Evolutionary conservation across 2,113 vertebrate species (phyloP), one percentile per base, ranked within the genome.

Genomic region (Phylloscopus whistleri): DNA sequence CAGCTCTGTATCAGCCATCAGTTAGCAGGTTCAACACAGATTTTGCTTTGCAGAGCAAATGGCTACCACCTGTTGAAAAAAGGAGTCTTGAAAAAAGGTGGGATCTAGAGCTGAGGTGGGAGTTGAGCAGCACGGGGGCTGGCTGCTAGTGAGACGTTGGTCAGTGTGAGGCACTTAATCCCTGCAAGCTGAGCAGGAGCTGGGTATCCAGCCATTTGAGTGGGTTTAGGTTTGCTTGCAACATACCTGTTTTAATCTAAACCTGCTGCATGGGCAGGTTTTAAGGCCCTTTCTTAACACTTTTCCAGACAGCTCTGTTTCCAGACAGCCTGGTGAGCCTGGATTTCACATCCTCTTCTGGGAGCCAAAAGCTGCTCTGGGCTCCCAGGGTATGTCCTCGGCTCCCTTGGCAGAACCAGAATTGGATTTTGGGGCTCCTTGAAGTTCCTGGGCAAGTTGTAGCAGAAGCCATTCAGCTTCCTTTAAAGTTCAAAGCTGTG

Each of bases 281-380:
- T 96, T 77, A 92, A 86, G 72, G 76, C 44, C 48, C 33, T 77
- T 84, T 68, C 68, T 68, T 88, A 88, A 37, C 0, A 0, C 35
- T 96, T 95, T 95, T 92, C 68, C 94, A 97, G 96, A 94, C 88
- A 90, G n/a, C n/a, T 87, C 37, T 91, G 89, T 90, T 95, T 94
- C 73, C 91, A 96, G 84, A 87, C 86, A 79, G 37, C 62, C 82
- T 16, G 6, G 23, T 69, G 43, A 93, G 39, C 63, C 46, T 93
- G 84, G 39, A 77, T 97, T 96, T 96, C 93, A 80, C 90, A 93
- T 75, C 84, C 39, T 94, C 4, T 80, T 90, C 66, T 91, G 82
- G 48, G 69, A 92, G 24, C 30, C 0, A 11, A 93, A 88, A 92
- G 64, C 59, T 0, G 0, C 33, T 59, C 60, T 75, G 60, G 41